Percentiles rank a stretch among this genome's conserved stretches.
phyloP scores from a whole-genome alignment of 2,113 vertebrate genomes.

The Jaculus jaculus region DNA sequence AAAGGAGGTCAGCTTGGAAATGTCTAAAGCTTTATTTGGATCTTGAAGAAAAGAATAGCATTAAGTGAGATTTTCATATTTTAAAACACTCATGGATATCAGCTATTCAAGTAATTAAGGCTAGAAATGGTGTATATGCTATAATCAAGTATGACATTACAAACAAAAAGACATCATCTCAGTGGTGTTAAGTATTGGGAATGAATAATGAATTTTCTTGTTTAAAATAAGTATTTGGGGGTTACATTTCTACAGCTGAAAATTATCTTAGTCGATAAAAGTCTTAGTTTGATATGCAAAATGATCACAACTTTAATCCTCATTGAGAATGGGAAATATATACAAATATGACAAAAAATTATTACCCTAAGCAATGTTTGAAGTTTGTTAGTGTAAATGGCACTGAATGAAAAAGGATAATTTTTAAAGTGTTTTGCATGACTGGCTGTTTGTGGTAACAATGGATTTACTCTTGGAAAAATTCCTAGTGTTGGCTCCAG shows the following conservation, averaged over 20 bases:
- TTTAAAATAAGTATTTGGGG: neutral
- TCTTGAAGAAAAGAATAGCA: neutral
- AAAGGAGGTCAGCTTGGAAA: neutral
- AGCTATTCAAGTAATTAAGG: conserved; percentile 8
- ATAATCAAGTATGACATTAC: neutral
- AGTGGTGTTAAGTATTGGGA: conserved; percentile 3
- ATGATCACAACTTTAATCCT: neutral
- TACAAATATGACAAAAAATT: no score
- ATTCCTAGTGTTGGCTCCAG: neutral
- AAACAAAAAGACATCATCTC: conserved; percentile 35
- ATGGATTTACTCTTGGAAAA: neutral
- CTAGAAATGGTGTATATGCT: neutral
- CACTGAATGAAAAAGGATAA: neutral
- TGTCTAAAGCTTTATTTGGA: conserved; percentile 1
- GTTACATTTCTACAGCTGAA: neutral
- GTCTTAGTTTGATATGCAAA: conserved; percentile 17
- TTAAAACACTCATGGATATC: neutral
- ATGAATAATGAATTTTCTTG: neutral
- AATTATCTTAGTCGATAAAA: conserved; percentile 29
- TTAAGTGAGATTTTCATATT: conserved; percentile 14
- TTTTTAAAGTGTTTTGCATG: neutral
- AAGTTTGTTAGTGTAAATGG: neutral
- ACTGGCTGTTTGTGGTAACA: neutral
- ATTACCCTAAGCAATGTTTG: no score
- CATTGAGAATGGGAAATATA: neutral